A percentile compares a stretch with the other conserved stretches of the same genome.
Conservation (phyloP, 2,113 vertebrate genomes). For the Ailurus styani region DNA sequence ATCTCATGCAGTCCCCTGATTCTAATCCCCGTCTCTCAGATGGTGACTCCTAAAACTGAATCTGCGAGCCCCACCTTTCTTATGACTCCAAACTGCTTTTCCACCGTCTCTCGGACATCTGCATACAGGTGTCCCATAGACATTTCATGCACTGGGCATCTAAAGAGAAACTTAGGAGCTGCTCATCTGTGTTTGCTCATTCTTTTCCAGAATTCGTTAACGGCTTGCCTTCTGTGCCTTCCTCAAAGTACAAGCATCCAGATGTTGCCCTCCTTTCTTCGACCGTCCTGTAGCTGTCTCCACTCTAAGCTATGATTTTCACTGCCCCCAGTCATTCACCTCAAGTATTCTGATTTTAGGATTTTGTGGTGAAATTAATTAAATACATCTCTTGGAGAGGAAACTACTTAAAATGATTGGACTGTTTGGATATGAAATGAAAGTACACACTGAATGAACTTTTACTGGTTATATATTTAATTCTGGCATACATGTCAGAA, state of each 20-base stretch:
- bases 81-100: not conserved
- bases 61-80: not conserved
- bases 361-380: constrained; percentile 4
- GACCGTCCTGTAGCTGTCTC: not conserved
- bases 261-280: not conserved
- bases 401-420: not conserved
- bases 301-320: not conserved
- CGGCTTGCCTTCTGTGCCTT: not conserved
- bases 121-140: not conserved
- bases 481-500: not conserved
- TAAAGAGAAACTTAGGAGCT: not conserved
- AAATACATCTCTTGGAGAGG: not conserved
- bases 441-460: not conserved
- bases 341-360: not conserved
- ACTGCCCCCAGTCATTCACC: not conserved
- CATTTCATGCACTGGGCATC: not conserved
- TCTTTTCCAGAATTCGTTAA: not conserved
- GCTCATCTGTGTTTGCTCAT: not conserved
- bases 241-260: not conserved
- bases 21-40: not conserved
- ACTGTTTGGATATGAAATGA: not conserved
- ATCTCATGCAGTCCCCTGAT: not conserved
- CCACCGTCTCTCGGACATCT: not conserved
- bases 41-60: not conserved
- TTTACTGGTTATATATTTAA: not conserved